These are phyloP conservation scores for Tragulus kanchil DNA, from an alignment of 2,113 vertebrate species.

Conservation along the genomic window DNA sequence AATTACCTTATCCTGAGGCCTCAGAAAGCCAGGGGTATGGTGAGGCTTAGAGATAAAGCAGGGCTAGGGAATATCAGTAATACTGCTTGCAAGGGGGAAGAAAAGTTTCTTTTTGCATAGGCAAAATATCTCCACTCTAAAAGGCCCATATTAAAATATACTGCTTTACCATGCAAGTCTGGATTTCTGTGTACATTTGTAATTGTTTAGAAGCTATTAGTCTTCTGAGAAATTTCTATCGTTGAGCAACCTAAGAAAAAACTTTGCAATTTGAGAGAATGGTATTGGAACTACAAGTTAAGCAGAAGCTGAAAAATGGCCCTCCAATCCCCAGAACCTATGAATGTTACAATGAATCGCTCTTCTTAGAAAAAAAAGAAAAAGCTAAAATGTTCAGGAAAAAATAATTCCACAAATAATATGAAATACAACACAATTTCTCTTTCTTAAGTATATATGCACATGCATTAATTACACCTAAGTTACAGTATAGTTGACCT, in stretches of 20 bases:
- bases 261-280: neutral
- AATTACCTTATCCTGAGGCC: neutral
- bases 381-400: neutral
- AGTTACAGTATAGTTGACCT: neutral
- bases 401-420: neutral
- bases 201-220: neutral
- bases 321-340: neutral
- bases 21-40: neutral
- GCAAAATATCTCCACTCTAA: neutral
- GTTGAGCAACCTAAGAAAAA: conserved; percentile 14
- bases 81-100: neutral
- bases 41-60: neutral
- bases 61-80: neutral
- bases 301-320: neutral
- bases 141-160: neutral
- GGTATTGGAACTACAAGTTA: neutral
- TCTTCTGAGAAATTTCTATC: neutral
- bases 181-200: neutral
- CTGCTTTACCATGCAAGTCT: neutral
- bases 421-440: neutral
- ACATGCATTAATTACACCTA: neutral
- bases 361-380: neutral
- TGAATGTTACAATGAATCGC: neutral
- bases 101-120: neutral
- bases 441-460: neutral